A percentile compares a stretch with the other conserved stretches of the same genome.
phyloP scores from a whole-genome alignment of 2,888 invertebrate genomes.

The Ochropacha duplaris region DNA sequence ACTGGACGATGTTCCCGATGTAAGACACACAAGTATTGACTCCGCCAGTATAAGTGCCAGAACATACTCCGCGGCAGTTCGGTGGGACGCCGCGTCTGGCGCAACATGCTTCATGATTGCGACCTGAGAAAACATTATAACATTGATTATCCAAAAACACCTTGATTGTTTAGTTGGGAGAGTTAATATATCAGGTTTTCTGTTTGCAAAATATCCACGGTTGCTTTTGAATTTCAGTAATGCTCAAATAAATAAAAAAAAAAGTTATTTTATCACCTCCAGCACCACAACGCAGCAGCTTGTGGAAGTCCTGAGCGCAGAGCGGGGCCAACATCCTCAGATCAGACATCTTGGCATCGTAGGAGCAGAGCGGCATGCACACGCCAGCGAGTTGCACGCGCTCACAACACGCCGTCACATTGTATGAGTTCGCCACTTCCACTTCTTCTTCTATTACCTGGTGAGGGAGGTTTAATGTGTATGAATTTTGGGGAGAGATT shows the following conservation, averaged over 20 bases:
- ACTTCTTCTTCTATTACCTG: slow-evolving; percentile 84
- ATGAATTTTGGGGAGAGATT: too few species aligned
- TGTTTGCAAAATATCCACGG: too few species aligned
- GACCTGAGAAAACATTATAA: slow-evolving; percentile 65
- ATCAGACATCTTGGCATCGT: slow-evolving; percentile 92
- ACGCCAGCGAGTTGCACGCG: slow-evolving; percentile 86
- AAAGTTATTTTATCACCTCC: too few species aligned
- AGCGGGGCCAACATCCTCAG: slow-evolving; percentile 87
- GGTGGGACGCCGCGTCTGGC: slow-evolving; percentile 87
- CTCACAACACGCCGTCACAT: slow-evolving; percentile 91
- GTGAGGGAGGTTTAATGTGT: too few species aligned
- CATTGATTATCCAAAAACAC: neutral
- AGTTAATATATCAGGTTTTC: too few species aligned
- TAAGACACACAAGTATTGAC: slow-evolving; percentile 89
- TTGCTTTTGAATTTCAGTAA: too few species aligned
- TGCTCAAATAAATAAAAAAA: too few species aligned
- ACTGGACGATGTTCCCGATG: slow-evolving; percentile 92
- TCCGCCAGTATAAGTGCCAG: slow-evolving; percentile 85
- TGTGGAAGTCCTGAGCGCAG: slow-evolving; percentile 90
- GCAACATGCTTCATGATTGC: slow-evolving; percentile 90
- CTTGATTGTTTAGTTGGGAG: neutral
- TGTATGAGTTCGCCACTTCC: slow-evolving; percentile 85
- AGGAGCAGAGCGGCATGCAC: slow-evolving; percentile 91
- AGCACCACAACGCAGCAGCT: slow-evolving; percentile 85
- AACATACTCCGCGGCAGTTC: slow-evolving; percentile 88